A percentile compares a stretch with the other conserved stretches of the same genome.
Evolutionary conservation across 2,888 invertebrate genomes (phyloP).

Genomic region (Lobophora halterata): DNA sequence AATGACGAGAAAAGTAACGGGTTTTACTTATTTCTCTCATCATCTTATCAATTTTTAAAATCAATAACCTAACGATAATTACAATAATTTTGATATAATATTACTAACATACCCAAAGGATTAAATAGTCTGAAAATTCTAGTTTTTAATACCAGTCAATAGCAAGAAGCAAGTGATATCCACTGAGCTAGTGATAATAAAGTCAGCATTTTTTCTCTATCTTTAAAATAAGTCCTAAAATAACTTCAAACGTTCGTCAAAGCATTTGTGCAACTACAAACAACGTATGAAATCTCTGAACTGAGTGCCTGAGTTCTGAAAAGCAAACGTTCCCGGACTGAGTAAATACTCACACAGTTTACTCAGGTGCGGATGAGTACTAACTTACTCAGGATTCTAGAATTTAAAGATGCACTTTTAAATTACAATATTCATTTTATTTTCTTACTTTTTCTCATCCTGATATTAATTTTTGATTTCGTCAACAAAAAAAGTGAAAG

Average conservation of each 20-base stretch:
- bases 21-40: too few relatives aligned
- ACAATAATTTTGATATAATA: too few relatives aligned
- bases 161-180: too few relatives aligned
- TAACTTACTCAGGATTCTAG: conserved; percentile 41
- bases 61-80: too few relatives aligned
- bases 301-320: conserved; percentile 23
- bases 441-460: not conserved
- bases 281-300: conserved; percentile 23
- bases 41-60: too few relatives aligned
- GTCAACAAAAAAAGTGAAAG: too few relatives aligned
- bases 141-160: too few relatives aligned
- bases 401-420: conserved; percentile 22
- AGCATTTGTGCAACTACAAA: conserved; percentile 19
- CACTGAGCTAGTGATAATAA: too few relatives aligned
- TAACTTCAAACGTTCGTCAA: conserved; percentile 13
- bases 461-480: too few relatives aligned
- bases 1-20: too few relatives aligned
- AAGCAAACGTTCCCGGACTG: conserved; percentile 30
- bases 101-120: too few relatives aligned
- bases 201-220: conserved; percentile 1
- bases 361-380: conserved; percentile 46
- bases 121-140: too few relatives aligned
- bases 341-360: conserved; percentile 43
- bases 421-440: conserved; percentile 2
- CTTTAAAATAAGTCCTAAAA: conserved; percentile 15